These are phyloP conservation scores for Diplosoma virens DNA, from an alignment of 23 tunicate genomes.

Conservation along the genomic window DNA sequence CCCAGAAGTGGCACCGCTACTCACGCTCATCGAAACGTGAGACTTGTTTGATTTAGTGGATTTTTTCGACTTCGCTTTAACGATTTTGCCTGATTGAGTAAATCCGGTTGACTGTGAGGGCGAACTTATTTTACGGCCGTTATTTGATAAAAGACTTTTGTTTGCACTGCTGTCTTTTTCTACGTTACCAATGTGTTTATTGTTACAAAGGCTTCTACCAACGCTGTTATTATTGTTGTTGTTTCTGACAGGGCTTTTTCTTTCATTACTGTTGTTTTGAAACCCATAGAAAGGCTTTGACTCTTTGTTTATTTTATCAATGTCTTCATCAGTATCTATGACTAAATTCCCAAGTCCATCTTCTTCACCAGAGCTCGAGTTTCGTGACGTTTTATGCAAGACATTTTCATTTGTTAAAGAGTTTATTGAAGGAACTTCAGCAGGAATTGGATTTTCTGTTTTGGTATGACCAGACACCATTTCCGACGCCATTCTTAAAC, in stretches of 20 bases:
- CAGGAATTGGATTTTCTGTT: too few species aligned
- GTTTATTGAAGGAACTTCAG: not conserved
- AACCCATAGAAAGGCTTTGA: not conserved
- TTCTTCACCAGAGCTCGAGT: conserved; percentile 28
- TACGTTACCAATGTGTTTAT: conserved; percentile 1
- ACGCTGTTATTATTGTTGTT: conserved; percentile 51
- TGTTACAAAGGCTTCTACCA: conserved; percentile 20
- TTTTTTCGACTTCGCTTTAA: conserved; percentile 23
- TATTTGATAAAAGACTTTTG: conserved; percentile 2
- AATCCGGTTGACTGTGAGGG: not conserved
- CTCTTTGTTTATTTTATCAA: conserved; percentile 21
- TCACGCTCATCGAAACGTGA: not conserved
- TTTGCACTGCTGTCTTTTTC: conserved; percentile 16
- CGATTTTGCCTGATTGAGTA: conserved; percentile 6
- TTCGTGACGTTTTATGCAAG: conserved; percentile 9
- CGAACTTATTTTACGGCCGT: not conserved
- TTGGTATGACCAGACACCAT: too few species aligned
- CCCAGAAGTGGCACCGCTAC: not conserved
- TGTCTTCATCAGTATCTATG: conserved; percentile 27
- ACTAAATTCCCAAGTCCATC: conserved; percentile 15
- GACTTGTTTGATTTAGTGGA: conserved; percentile 23
- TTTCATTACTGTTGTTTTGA: not conserved
- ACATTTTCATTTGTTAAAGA: not conserved
- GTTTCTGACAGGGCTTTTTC: conserved; percentile 33
- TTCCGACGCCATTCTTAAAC: too few species aligned